phyloP scores from a whole-genome alignment of 2,113 vertebrate species.

The Carassius gibelio region DNA sequence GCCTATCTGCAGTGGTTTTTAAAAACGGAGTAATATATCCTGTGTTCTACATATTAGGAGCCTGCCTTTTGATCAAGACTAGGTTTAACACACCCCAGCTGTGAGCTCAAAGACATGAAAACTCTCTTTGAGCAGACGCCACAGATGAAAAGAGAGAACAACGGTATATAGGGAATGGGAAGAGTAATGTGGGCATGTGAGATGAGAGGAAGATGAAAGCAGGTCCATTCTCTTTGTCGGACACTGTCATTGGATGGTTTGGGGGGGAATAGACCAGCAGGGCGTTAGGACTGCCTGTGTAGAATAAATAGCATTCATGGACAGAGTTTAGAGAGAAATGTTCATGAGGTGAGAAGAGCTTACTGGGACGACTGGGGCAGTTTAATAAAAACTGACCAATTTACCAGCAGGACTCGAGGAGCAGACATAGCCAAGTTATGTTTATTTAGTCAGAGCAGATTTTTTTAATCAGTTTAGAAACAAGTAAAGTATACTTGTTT shows the following conservation, averaged over 20 bases:
- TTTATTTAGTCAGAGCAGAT: neutral
- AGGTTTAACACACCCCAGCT: constrained; percentile 67
- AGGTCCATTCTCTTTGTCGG: constrained; percentile 73
- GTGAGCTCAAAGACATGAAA: constrained; percentile 66
- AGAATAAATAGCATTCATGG: constrained; percentile 19
- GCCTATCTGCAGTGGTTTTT: constrained; percentile 49
- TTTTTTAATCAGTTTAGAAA: neutral
- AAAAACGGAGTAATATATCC: constrained; percentile 48
- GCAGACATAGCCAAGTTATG: neutral
- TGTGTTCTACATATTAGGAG: constrained; percentile 63
- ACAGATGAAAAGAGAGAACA: constrained; percentile 41
- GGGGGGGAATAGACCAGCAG: constrained; percentile 41
- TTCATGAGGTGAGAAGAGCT: constrained; percentile 15
- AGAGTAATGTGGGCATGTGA: constrained; percentile 62
- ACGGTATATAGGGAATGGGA: constrained; percentile 47
- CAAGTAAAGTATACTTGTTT: neutral
- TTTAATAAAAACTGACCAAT: constrained; percentile 14
- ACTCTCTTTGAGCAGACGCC: constrained; percentile 67
- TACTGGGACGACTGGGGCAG: neutral
- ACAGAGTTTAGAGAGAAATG: constrained; percentile 30
- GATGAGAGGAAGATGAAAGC: constrained; percentile 73
- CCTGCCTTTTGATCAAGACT: constrained; percentile 69
- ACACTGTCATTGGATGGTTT: constrained; percentile 65
- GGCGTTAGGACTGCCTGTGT: neutral
- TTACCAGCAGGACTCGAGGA: neutral